Evolutionary conservation across 2,888 invertebrate species (phyloP), one percentile per base, ranked within the genome.

Genomic region (Megamerina dolium): DNA sequence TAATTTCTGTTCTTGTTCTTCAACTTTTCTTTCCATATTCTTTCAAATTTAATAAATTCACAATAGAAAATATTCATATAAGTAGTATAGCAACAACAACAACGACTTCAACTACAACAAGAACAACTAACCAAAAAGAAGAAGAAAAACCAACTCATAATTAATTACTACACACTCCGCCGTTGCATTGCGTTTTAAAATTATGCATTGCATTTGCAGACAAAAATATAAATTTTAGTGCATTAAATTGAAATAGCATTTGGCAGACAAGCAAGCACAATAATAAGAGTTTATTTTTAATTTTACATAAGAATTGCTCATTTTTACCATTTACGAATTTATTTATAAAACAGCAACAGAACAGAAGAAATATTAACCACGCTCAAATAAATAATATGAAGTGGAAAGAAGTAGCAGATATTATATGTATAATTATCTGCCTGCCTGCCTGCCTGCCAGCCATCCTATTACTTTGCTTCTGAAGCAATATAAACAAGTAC

Each of bases 1-100:
- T n/a, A n/a, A n/a, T n/a, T n/a, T n/a, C n/a, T n/a, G n/a, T n/a
- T n/a, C n/a, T n/a, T n/a, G n/a, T n/a, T n/a, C n/a, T n/a, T n/a
- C n/a, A n/a, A n/a, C n/a, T n/a, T n/a, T n/a, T n/a, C n/a, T n/a
- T n/a, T n/a, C n/a, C n/a, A n/a, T n/a, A n/a, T n/a, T n/a, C n/a
- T n/a, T n/a, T n/a, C n/a, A n/a, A n/a, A n/a, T n/a, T n/a, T n/a
- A n/a, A n/a, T n/a, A n/a, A n/a, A n/a, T n/a, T n/a, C n/a, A n/a
- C n/a, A n/a, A n/a, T n/a, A n/a, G n/a, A n/a, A n/a, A n/a, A n/a
- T n/a, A n/a, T n/a, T n/a, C n/a, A n/a, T n/a, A n/a, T n/a, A n/a
- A n/a, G n/a, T n/a, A n/a, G n/a, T n/a, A n/a, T 35, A 36, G 34
- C 21, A 16, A 21, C 34, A 33, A 20, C 31, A 19, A 17, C 36